Base-by-base conservation (phyloP, 2,888 invertebrate genomes). In the Trissoscelio sp. region DNA sequence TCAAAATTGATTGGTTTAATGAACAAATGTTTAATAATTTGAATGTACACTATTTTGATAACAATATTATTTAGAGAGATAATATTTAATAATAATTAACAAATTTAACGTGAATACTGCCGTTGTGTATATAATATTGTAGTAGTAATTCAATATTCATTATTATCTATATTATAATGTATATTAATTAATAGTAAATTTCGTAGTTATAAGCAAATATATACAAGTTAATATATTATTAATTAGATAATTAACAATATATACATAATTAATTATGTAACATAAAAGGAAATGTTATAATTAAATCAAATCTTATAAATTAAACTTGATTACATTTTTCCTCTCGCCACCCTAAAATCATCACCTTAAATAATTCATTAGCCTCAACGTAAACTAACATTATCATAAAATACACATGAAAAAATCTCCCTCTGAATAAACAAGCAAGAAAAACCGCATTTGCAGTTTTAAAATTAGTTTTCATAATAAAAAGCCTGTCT, bases 391-490 rank as follows among this genome's bases (percentile, higher is more conserved):
- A 3, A 42, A 16, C 14, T n/a, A 18, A 16, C 14, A 55, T 55
- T 55, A 37, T 37, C 31, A 55, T 18, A 37, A 55, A 55, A 37
- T 51, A 55, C 11, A 55, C 55, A 5, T 12, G 20, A 55, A 55
- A 55, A 34, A 55, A 22, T 34, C 34, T 34, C 37, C n/a, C 55
- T 37, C 18, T 34, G 31, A 55, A 55, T 34, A 55, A 55, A 55
- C 18, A 55, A 55, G 6, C 34, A 18, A 7, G 16, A 16, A 11
- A 55, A 55, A 55, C 22, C 34, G 7, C 34, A 34, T 16, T 34
- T 55, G 4, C 31, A 34, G 7, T 55, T 55, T 18, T 16, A 34
- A 55, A 34, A 18, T 55, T 34, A 24, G n/a, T 55, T 34, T 34
- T 11, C 9, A 14, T 34, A 34, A 16, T 34, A 55, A 55, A 48